Evolutionary conservation across 2,888 invertebrate species (phyloP).

Genomic region (Agrochola lota): DNA sequence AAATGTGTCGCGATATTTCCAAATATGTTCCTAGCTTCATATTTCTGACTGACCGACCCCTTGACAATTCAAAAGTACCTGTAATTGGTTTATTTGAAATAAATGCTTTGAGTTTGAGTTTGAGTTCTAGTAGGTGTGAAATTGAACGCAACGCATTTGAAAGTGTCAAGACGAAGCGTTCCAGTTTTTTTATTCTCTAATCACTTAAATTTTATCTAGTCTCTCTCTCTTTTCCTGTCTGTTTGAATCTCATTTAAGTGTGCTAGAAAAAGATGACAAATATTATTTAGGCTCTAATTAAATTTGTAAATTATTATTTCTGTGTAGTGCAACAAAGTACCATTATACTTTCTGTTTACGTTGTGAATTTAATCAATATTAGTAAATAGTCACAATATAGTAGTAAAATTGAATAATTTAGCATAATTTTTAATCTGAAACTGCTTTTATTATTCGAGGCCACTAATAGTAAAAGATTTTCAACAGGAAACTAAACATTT

Average conservation of each 20-base stretch:
- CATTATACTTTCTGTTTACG: slow-evolving; percentile 13
- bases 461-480: not conserved
- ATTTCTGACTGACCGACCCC: too few relatives aligned
- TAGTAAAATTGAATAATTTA: not conserved
- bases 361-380: not conserved
- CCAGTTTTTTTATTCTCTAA: not conserved
- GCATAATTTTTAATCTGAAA: not conserved
- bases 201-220: not conserved
- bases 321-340: not conserved
- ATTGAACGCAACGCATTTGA: not conserved
- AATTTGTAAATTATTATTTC: not conserved
- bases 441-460: not conserved
- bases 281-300: too few relatives aligned
- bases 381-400: not conserved
- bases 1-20: not conserved
- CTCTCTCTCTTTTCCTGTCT: not conserved
- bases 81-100: too few relatives aligned
- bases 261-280: not conserved
- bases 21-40: too few relatives aligned
- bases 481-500: not conserved
- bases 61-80: too few relatives aligned
- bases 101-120: too few relatives aligned
- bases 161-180: not conserved
- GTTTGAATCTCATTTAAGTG: accelerated
- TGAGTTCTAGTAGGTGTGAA: slow-evolving; percentile 1